Base-by-base conservation (phyloP, 2,888 invertebrate species). In the Lucinisca nassula region DNA sequence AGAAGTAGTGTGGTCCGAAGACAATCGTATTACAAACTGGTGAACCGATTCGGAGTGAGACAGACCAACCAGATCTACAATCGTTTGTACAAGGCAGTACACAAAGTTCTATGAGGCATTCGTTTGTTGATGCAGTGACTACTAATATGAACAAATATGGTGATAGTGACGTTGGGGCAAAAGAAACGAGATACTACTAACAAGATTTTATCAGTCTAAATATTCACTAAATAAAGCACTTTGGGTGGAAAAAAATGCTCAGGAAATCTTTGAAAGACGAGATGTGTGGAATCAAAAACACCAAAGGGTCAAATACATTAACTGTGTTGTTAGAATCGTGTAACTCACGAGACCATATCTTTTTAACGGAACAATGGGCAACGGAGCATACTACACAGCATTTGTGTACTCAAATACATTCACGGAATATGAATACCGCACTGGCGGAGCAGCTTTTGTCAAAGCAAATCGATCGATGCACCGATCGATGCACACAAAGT, bases 1-100 rank as follows among this genome's bases (percentile, higher is more conserved):
- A 79, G 27, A 67, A 27, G 37, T 79, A 70, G 40, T 3, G 45
- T 27, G 79, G 79, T 51, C 51, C 49, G 1, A 76, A 76, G 77
- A 51, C 77, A 35, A 77, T 77, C 30, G 30, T 61, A 27, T 30
- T 61, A 61, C 61, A 4, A 30, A 27, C 61, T 8, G 61, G 30
- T 30, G 30, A 10, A 21, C 61, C 24, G 27, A 17, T 61, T 24
- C 61, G 30, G 30, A 61, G 8, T 30, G 30, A 27, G 6, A 61
- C 8, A 27, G 3, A 61, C 24, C 27, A 61, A 24, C 30, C 61
- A 30, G 8, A 61, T 61, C 30, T 61, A 30, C 10, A 55, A 21
- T 61, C 61, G 30, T 61, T 61, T 61, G 32, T 61, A 17, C 30
- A 27, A 27, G 2, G 6, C 30, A 21, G 30, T 27, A 17, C 61